A percentile compares a stretch with the other conserved stretches of the same genome.
phyloP scores from a whole-genome alignment of 2,797 vertebrate species.

The Coranthus polyacanthus region DNA sequence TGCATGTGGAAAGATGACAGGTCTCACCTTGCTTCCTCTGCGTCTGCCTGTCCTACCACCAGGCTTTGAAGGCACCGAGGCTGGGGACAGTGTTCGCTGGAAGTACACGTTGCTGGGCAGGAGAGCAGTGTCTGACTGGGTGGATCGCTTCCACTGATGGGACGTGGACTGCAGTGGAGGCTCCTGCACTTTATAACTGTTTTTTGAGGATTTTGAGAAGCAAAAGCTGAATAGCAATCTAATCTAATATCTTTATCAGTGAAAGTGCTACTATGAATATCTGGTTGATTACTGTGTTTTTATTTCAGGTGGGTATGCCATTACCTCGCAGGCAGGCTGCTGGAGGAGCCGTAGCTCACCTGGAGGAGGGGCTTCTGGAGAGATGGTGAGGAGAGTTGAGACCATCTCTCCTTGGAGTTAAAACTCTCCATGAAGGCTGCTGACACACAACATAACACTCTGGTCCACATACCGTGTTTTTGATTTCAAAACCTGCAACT shows the following conservation, averaged over 20 bases:
- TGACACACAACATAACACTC: constrained; percentile 1
- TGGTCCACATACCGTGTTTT: too few relatives aligned
- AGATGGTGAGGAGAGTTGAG: constrained; percentile 49
- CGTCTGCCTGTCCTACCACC: constrained; percentile 47
- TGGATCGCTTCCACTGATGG: constrained; percentile 65
- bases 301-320: neutral
- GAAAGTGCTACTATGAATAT: constrained; percentile 4
- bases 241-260: neutral
- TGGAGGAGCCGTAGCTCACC: constrained; percentile 79
- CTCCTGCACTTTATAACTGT: constrained; percentile 81
- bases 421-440: constrained; percentile 45
- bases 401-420: constrained; percentile 52
- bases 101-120: constrained; percentile 81
- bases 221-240: neutral
- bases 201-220: neutral
- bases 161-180: constrained; percentile 34
- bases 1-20: neutral
- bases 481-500: too few relatives aligned
- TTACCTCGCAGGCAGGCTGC: constrained; percentile 84
- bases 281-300: neutral
- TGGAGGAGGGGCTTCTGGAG: constrained; percentile 79
- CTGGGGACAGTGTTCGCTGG: constrained; percentile 59
- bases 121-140: constrained; percentile 84
- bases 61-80: constrained; percentile 33
- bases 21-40: constrained; percentile 68